Base-by-base conservation (phyloP, 2,888 invertebrate species). In the Rhagonycha fulva region DNA sequence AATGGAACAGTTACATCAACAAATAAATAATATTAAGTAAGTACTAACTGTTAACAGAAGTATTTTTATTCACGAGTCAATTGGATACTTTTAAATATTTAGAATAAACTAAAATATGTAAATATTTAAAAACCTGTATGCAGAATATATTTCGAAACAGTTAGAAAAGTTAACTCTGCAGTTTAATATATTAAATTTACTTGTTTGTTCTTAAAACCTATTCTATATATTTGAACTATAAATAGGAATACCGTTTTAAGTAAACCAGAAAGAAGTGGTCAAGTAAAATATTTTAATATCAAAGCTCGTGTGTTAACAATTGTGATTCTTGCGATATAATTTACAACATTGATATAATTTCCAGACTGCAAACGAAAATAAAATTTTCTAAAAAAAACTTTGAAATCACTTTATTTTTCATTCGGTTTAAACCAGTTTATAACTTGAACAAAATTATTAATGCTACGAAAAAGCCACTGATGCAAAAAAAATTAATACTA, bases 181-280 rank as follows among this genome's bases (percentile, higher is more conserved):
- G 24, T 66, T 66, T 66, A 66, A 66, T 66, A 61, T 61, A 61
- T 61, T 61, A 47, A 47, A 26, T 66, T 66, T 66, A 66, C 63
- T 66, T 66, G 63, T 66, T 66, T 66, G 63, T 66, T 23, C 63
- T 66, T 66, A 66, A 66, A 66, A 66, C 63, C 63, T 66, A 66
- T 66, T 66, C 26, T 66, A 66, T 66, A 66, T 66, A 66, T 66
- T 66, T 66, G 63, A 26, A 66, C 63, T 66, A 66, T 66, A 66
- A 66, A 26, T 66, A 66, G 63, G 26, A 24, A 24, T 66, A 66
- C 63, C 63, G 63, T 66, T 66, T 24, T 26, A 19, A 26, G 63
- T 66, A 66, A 66, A 47, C 47, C 47, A 47, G 63, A 66, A 66
- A 66, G 24, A 47, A 47, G 47, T 47, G 47, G 47, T n/a, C 47